These are phyloP conservation scores for Prosopocoilus inquinatus DNA, from an alignment of 2,888 invertebrate species.

Conservation along the genomic window DNA sequence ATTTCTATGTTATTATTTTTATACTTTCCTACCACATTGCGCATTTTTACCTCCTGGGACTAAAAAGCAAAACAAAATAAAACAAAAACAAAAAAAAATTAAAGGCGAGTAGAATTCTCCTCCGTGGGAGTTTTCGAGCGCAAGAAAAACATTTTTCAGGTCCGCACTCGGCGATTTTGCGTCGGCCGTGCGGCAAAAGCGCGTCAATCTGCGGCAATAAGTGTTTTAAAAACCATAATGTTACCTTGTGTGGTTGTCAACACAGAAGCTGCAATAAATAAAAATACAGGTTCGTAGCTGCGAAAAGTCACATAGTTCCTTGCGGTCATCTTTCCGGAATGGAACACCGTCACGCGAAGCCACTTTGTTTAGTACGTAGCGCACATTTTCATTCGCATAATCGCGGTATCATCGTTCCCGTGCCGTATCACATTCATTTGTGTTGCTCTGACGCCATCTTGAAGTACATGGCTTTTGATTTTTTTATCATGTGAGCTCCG, in stretches of 20 bases:
- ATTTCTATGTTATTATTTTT: too few species aligned
- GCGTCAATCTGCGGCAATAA: neutral
- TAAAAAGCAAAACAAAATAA: too few species aligned
- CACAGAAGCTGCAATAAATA: conserved; percentile 42
- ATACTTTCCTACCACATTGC: too few species aligned
- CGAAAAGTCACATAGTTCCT: conserved; percentile 31
- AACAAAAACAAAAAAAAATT: too few species aligned
- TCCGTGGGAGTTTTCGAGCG: too few species aligned
- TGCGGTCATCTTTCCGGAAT: conserved; percentile 36
- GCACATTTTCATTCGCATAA: conserved; percentile 25
- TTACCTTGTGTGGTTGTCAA: conserved; percentile 45
- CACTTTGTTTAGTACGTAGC: conserved; percentile 24
- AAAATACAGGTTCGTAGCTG: conserved; percentile 38
- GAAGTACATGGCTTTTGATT: conserved; percentile 18
- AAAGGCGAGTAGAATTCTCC: too few species aligned
- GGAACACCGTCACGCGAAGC: conserved; percentile 19
- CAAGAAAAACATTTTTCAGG: too few species aligned
- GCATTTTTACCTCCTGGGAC: too few species aligned
- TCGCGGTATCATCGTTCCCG: conserved; percentile 14
- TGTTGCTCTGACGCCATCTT: conserved; percentile 31
- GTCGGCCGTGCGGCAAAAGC: neutral
- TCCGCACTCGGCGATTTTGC: too few species aligned
- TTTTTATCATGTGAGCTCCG: conserved; percentile 13
- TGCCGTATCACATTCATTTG: conserved; percentile 21
- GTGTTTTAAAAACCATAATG: conserved; percentile 39